Evolutionary conservation across 2,797 vertebrate genomes (phyloP).

Genomic region (Benthosema pterotum): DNA sequence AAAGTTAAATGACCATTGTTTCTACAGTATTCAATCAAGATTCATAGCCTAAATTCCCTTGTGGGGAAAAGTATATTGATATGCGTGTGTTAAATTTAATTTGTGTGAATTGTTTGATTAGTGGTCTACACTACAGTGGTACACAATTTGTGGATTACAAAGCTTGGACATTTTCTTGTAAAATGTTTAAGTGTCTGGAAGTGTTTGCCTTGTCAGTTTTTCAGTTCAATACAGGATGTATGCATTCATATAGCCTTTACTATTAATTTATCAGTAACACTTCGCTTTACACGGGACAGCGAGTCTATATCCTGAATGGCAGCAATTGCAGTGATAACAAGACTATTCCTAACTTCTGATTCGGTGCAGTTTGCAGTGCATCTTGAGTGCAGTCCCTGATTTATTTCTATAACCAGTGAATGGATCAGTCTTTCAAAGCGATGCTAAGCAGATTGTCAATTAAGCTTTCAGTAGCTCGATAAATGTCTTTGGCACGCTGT

Average conservation of each 20-base stretch:
- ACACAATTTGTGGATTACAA: not conserved
- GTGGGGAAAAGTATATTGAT: too few species aligned
- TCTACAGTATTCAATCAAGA: too few species aligned
- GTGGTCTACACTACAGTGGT: not conserved
- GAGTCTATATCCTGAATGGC: too few species aligned
- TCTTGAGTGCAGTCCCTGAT: not conserved
- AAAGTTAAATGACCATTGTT: too few species aligned
- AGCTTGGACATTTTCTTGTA: not conserved
- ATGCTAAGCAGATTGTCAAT: not conserved
- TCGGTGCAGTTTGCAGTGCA: not conserved
- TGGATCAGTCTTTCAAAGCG: not conserved
- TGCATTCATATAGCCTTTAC: not conserved
- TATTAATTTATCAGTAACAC: too few species aligned
- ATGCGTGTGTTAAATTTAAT: too few species aligned
- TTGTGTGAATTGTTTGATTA: too few species aligned
- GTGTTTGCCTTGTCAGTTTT: constrained; percentile 2
- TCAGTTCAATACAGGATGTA: constrained; percentile 1
- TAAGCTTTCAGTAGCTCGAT: not conserved
- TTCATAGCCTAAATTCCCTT: too few species aligned
- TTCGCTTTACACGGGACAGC: too few species aligned
- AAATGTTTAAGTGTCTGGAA: too few species aligned
- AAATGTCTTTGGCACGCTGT: not conserved
- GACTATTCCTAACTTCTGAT: not conserved
- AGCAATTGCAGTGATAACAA: not conserved
- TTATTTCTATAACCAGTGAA: not conserved